Evolutionary conservation across 2,113 vertebrate genomes (phyloP), one percentile per base, ranked within the genome.

Genomic region (Nothocercus julius): DNA sequence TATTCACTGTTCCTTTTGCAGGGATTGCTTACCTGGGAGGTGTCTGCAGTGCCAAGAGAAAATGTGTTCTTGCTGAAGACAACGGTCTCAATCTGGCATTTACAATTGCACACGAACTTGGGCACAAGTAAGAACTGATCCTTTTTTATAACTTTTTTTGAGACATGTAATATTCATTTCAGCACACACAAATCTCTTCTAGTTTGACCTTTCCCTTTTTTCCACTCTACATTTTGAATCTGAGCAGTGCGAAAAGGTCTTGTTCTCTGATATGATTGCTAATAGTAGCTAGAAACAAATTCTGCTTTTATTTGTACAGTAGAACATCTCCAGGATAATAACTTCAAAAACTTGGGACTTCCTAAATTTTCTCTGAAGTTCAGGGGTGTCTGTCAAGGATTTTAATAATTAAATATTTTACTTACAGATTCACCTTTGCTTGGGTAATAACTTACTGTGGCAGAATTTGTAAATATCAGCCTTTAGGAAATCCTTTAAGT

Each of bases 31-130:
- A 99, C 95, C 98, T 99, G 82, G 99, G 99, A 42, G 99, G 99
- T 18, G 98, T 98, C 66, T 99, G 99, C 98, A 99, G 99, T 69
- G 94, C 98, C 74, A 99, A 98, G 95, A 98, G 99, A 97, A 99
- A 99, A 82, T 99, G 99, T 91, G 99, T 99, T 77, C 97, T 99
- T 79, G 99, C 99, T 7, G 99, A 99, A 95, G 99, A 99, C 97
- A 99, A 99, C 5, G 99, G 99, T 56, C 98, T 99, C 88, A 99
- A 99, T 93, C 85, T 99, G 97, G 99, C 99, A 62, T 99, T 99
- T 94, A 99, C 99, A 96, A 99, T 99, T 77, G 99, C 99, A n/a
- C 99, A 99, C 15, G 99, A 99, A 94, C 98, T 99, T 62, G 99
- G 99, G 82, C 99, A 99, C 99, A 99, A 99, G 99, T 99, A 98